A percentile compares a stretch with the other conserved stretches of the same genome.
phyloP scores from a whole-genome alignment of 2,797 vertebrate genomes.

The Enteromius fasciolatus region DNA sequence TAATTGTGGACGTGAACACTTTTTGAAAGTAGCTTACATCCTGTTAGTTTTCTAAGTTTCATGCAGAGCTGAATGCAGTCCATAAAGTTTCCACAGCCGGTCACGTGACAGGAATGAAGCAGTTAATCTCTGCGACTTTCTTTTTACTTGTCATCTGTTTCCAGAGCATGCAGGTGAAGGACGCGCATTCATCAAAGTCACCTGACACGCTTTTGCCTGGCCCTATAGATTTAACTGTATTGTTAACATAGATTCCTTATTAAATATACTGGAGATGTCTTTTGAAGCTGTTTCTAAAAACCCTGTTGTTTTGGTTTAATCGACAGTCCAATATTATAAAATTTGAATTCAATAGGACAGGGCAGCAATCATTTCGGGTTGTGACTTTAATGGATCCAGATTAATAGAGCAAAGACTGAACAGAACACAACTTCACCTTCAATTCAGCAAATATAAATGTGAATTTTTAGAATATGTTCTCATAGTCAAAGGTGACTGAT shows the following conservation, averaged over 20 bases:
- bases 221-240: slow-evolving; percentile 4
- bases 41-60: not conserved
- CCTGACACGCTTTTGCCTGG: not conserved
- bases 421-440: slow-evolving; percentile 3
- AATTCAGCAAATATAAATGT: slow-evolving; percentile 21
- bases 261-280: slow-evolving; percentile 2
- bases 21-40: not conserved
- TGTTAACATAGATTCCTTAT: slow-evolving; percentile 7
- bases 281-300: slow-evolving; percentile 13
- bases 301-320: slow-evolving; percentile 5
- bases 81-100: not conserved
- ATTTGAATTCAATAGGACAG: slow-evolving; percentile 18
- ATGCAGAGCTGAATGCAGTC: not conserved
- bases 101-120: not conserved
- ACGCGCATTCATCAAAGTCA: slow-evolving; percentile 6
- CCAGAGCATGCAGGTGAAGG: slow-evolving; percentile 23
- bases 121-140: not conserved
- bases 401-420: not conserved
- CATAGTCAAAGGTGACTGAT: slow-evolving; percentile 5
- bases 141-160: slow-evolving; percentile 1
- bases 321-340: not conserved
- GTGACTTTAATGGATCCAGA: not conserved
- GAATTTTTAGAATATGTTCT: not conserved
- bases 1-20: not conserved
- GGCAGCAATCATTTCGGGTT: not conserved